Percentiles rank a stretch among this genome's conserved stretches.
phyloP scores from a whole-genome alignment of 2,797 vertebrate genomes.

The Coregonus ussuriensis region DNA sequence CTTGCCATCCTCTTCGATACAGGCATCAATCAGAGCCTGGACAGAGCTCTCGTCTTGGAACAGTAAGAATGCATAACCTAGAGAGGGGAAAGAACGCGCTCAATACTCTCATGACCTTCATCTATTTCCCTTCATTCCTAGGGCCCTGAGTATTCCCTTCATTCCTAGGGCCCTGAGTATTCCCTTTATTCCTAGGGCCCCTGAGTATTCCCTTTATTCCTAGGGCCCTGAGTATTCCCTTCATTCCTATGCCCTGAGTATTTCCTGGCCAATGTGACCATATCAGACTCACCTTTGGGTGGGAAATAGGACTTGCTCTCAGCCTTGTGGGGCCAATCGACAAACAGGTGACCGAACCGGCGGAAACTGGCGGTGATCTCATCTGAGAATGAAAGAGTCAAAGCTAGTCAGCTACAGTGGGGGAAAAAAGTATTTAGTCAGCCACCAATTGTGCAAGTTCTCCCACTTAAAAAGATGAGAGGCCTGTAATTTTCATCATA shows the following conservation, averaged over 20 bases:
- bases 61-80: conserved; percentile 97
- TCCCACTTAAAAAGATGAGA: too few relatives aligned
- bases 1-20: conserved; percentile 98
- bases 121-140: background rate
- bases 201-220: background rate
- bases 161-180: background rate
- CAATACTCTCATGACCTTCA: background rate
- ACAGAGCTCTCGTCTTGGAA: conserved; percentile 99
- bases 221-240: too few relatives aligned
- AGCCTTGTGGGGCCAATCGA: conserved; percentile 99
- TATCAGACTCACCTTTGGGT: conserved; percentile 87
- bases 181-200: background rate
- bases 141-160: background rate
- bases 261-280: background rate
- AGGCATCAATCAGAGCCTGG: conserved; percentile 97
- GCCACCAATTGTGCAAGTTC: too few relatives aligned
- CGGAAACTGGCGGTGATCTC: conserved; percentile 99
- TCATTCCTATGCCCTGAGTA: too few relatives aligned
- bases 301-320: conserved; percentile 99
- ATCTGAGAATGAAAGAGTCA: conserved; percentile 71
- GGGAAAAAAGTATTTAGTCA: too few relatives aligned
- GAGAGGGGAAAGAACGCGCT: conserved; percentile 5
- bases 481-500: too few relatives aligned
- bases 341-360: conserved; percentile 97
- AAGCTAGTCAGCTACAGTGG: background rate